These are phyloP conservation scores for Phragmatobia fuliginosa DNA, from an alignment of 2,888 invertebrate genomes.

Conservation along the genomic window DNA sequence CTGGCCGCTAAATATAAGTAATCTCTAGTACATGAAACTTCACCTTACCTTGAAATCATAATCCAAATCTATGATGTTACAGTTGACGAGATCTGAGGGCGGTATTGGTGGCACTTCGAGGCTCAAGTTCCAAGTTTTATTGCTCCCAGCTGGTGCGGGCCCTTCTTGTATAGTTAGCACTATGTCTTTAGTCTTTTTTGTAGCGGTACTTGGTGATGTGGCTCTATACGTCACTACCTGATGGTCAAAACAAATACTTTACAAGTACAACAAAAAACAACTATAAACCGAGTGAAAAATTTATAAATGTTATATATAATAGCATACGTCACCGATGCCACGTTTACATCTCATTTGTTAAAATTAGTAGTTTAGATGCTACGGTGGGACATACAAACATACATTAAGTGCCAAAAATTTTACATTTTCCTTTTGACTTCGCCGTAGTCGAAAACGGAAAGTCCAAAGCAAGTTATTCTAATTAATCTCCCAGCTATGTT, in stretches of 20 bases:
- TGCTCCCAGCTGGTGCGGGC: slow-evolving; percentile 87
- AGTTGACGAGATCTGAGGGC: slow-evolving; percentile 92
- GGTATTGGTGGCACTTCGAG: slow-evolving; percentile 91
- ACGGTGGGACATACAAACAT: too few relatives aligned
- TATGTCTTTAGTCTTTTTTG: slow-evolving; percentile 86
- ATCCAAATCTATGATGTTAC: slow-evolving; percentile 91
- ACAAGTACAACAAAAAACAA: too few relatives aligned
- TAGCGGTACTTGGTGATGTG: slow-evolving; percentile 87
- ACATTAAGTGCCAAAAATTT: too few relatives aligned
- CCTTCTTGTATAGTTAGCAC: slow-evolving; percentile 89
- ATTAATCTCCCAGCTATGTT: neutral
- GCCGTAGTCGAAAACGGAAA: too few relatives aligned
- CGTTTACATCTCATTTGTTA: too few relatives aligned
- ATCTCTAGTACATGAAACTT: neutral
- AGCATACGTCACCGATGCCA: too few relatives aligned
- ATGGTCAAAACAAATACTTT: neutral
- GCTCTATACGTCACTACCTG: slow-evolving; percentile 89
- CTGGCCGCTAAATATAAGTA: neutral
- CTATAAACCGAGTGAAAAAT: too few relatives aligned
- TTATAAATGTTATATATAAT: too few relatives aligned
- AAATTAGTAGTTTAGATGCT: too few relatives aligned
- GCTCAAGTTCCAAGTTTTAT: slow-evolving; percentile 88
- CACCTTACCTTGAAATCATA: slow-evolving; percentile 89
- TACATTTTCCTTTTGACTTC: too few relatives aligned
- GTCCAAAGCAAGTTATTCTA: neutral